phyloP scores from a whole-genome alignment of 2,888 invertebrate genomes.

The Phanerotoma sp. region DNA sequence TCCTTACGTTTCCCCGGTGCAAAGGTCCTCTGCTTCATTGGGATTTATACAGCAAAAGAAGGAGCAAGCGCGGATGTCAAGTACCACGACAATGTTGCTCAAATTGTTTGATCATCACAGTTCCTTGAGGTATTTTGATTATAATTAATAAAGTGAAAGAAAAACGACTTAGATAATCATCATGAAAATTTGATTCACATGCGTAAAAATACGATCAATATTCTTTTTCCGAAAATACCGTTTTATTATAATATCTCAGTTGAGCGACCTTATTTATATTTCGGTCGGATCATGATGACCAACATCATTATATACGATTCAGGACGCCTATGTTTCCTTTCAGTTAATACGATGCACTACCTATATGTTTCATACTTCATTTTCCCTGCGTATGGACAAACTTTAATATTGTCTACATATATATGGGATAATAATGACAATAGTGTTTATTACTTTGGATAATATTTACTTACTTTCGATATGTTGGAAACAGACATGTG shows the following conservation, averaged over 20 bases:
- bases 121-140: constrained; percentile 4
- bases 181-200: neutral
- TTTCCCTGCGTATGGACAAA: neutral
- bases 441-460: no score
- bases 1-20: neutral
- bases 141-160: neutral
- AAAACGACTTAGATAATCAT: neutral
- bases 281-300: constrained; percentile 33
- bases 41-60: neutral
- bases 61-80: constrained; percentile 16
- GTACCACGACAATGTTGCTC: constrained; percentile 9
- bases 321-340: constrained; percentile 24
- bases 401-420: no score
- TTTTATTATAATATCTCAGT: constrained; percentile 25
- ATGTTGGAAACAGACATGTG: no score
- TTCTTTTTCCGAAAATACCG: no score
- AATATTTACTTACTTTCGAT: no score
- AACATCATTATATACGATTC: constrained; percentile 29
- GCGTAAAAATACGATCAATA: no score
- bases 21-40: neutral
- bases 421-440: no score
- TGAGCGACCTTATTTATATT: constrained; percentile 35
- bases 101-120: constrained; percentile 8
- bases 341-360: no score
- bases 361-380: neutral